A percentile compares a stretch with the other conserved stretches of the same genome.
These are phyloP conservation scores for Prorops nasuta DNA, from an alignment of 1,140 invertebrate genomes.

Conservation along the genomic window DNA sequence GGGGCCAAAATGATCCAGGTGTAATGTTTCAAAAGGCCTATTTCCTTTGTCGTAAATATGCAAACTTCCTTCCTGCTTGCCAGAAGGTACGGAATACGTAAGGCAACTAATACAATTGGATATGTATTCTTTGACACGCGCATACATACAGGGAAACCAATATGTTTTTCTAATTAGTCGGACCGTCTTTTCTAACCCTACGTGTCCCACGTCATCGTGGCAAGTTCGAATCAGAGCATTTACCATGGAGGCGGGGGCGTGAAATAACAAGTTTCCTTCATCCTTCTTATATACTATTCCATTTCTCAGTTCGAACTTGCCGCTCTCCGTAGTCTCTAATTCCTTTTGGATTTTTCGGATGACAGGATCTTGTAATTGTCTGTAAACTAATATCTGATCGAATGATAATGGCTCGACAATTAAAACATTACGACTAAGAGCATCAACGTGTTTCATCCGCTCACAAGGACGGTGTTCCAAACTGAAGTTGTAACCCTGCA, in stretches of 20 bases:
- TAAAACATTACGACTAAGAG: constrained; percentile 16
- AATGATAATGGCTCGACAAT: constrained; percentile 8
- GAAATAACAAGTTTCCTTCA: too few relatives aligned
- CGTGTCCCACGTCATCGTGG: constrained; percentile 20
- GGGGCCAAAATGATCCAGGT: constrained; percentile 25
- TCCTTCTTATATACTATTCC: constrained; percentile 7
- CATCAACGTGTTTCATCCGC: constrained; percentile 18
- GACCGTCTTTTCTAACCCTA: background rate
- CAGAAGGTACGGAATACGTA: too few relatives aligned
- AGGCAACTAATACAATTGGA: too few relatives aligned
- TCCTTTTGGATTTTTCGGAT: constrained; percentile 3
- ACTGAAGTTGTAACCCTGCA: constrained; percentile 42
- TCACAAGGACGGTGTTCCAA: constrained; percentile 31
- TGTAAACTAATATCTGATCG: background rate
- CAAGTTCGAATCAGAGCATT: constrained; percentile 12
- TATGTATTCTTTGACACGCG: constrained; percentile 15
- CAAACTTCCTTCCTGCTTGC: constrained; percentile 17
- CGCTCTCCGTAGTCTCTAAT: background rate
- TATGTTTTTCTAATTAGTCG: constrained; percentile 8
- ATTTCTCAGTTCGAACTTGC: constrained; percentile 6
- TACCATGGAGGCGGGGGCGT: constrained; percentile 8
- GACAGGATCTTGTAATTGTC: constrained; percentile 3
- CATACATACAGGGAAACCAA: constrained; percentile 18
- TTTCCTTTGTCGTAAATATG: constrained; percentile 17
- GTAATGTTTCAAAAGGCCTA: constrained; percentile 18